A percentile compares a stretch with the other conserved stretches of the same genome.
Evolutionary conservation across 2,113 vertebrate genomes (phyloP).

Genomic region (Macroglossus sobrinus): DNA sequence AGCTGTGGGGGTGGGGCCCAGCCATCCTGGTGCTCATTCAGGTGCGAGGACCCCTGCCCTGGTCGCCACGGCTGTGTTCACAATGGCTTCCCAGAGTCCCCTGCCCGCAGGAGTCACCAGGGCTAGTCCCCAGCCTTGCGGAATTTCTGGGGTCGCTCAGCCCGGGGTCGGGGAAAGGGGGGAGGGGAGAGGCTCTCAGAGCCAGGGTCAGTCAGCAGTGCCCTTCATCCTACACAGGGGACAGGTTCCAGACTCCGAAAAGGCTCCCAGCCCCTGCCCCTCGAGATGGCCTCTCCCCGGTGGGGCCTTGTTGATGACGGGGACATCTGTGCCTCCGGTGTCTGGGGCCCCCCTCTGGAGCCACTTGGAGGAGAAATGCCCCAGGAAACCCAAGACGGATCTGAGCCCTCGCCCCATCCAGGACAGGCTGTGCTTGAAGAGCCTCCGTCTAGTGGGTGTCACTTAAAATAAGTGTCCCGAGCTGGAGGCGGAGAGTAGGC

Average conservation of each 20-base stretch:
- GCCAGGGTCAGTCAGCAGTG: background rate
- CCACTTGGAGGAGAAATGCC: background rate
- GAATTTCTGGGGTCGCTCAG: background rate
- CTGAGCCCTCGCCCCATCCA: background rate
- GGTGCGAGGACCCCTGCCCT: background rate
- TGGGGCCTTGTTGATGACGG: background rate
- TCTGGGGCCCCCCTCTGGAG: background rate
- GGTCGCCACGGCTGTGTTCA: too few relatives aligned
- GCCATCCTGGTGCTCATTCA: background rate
- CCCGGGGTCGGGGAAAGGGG: background rate
- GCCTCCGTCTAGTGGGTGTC: background rate
- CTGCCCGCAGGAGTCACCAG: background rate
- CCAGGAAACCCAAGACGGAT: background rate
- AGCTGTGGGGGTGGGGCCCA: too few relatives aligned
- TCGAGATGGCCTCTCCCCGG: background rate
- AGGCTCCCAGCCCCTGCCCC: background rate
- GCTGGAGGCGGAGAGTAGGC: background rate
- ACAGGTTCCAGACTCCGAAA: background rate
- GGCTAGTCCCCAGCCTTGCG: background rate
- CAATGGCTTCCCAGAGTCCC: background rate
- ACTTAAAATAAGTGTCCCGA: background rate
- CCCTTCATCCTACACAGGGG: background rate
- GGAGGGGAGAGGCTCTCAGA: accelerated
- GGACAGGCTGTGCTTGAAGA: background rate
- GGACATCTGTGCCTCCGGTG: background rate